Evolutionary conservation across 2,797 vertebrate species (phyloP).

Genomic region (Sebastes wilsoni): DNA sequence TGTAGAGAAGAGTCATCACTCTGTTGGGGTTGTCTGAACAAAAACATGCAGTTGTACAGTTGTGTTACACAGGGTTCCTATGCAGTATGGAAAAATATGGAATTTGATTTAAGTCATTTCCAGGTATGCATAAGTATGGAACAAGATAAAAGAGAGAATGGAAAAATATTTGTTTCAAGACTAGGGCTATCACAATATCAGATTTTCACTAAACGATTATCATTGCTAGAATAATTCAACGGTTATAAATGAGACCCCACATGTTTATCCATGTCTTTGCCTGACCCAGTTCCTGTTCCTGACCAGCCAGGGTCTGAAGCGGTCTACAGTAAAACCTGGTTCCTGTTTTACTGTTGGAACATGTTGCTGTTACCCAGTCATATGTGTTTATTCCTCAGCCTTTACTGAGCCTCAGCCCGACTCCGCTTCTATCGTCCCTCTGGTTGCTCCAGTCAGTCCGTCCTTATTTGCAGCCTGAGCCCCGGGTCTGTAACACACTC

Average conservation of each 20-base stretch:
- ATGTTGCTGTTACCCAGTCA: not conserved
- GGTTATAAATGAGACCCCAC: too few species aligned
- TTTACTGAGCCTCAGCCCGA: not conserved
- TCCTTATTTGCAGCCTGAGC: slow-evolving; percentile 4
- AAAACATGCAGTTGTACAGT: not conserved
- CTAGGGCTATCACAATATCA: too few species aligned
- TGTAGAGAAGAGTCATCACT: not conserved
- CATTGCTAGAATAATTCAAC: too few species aligned
- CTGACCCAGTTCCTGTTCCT: not conserved
- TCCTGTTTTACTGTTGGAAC: not conserved
- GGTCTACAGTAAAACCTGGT: not conserved
- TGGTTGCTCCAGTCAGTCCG: not conserved
- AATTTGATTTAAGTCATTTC: too few species aligned
- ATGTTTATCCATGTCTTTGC: not conserved
- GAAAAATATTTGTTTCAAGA: too few species aligned
- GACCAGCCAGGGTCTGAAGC: too few species aligned
- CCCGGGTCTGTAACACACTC: not conserved
- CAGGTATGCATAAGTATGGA: too few species aligned
- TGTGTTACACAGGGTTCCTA: not conserved
- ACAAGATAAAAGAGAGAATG: too few species aligned
- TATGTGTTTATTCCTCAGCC: not conserved
- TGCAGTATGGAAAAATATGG: too few species aligned
- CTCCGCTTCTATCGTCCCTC: not conserved
- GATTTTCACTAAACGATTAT: too few species aligned
- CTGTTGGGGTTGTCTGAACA: not conserved